Evolutionary conservation across 1,140 invertebrate genomes (phyloP).

Genomic region (Littorina saxatilis): DNA sequence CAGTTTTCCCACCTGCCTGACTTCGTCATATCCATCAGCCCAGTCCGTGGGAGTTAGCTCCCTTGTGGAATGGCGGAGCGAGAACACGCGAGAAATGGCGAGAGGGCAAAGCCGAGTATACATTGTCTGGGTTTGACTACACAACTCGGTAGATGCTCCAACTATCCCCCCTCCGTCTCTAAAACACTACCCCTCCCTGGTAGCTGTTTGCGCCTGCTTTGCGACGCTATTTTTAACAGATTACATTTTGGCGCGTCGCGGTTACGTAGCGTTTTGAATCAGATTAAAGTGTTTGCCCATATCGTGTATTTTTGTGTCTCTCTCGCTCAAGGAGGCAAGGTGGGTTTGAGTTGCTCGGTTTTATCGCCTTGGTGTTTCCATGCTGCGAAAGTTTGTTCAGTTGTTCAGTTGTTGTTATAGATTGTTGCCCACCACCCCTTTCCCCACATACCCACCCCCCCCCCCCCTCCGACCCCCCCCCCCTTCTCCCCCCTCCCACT

Average conservation of each 20-base stretch:
- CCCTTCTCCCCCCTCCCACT: no score
- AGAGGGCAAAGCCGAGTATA: neutral
- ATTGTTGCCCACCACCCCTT: no score
- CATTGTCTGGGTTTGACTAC: neutral
- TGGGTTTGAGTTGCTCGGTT: no score
- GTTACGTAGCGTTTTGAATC: neutral
- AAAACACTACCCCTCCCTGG: no score
- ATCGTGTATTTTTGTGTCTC: no score
- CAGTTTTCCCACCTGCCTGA: conserved; percentile 6
- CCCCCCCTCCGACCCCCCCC: no score
- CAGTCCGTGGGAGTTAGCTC: neutral
- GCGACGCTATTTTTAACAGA: neutral
- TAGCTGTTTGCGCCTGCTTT: neutral
- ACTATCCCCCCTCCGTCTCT: neutral
- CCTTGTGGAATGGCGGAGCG: neutral
- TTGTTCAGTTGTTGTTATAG: no score
- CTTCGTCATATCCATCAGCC: neutral
- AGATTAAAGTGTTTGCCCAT: conserved; percentile 11
- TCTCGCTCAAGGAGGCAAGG: no score
- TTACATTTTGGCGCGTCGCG: conserved; percentile 11
- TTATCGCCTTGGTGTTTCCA: no score
- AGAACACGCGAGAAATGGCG: neutral
- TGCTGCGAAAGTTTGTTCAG: no score
- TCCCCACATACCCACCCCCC: no score
- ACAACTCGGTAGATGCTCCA: neutral